Conservation (phyloP, 2,888 invertebrate genomes). For the Conus canariensis region DNA sequence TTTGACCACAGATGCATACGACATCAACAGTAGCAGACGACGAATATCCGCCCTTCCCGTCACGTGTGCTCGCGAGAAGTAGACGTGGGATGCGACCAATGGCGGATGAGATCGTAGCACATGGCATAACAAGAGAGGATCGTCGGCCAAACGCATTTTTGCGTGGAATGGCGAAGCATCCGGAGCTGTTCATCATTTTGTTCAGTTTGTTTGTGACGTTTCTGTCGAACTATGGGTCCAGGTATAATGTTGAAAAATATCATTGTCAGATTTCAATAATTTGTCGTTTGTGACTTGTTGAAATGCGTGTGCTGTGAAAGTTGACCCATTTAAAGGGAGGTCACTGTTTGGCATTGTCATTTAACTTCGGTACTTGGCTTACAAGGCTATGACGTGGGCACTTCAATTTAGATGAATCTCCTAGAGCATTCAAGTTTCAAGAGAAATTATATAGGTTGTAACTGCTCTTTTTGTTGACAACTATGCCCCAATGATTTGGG, state of each 20-base stretch:
- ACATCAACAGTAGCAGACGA: slow-evolving; percentile 33
- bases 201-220: slow-evolving; percentile 52
- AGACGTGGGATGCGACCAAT: slow-evolving; percentile 68
- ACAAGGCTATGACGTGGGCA: no score
- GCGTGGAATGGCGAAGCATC: slow-evolving; percentile 61
- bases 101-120: slow-evolving; percentile 60
- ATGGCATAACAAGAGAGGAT: slow-evolving; percentile 46
- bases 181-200: slow-evolving; percentile 54
- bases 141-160: slow-evolving; percentile 52
- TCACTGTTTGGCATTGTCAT: not conserved
- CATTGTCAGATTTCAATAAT: not conserved
- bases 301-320: not conserved
- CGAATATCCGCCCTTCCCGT: not conserved
- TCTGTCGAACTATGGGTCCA: slow-evolving; percentile 58
- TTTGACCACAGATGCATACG: no score
- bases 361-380: no score
- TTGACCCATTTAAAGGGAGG: slow-evolving; percentile 34
- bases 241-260: slow-evolving; percentile 44
- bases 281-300: not conserved
- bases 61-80: slow-evolving; percentile 46
- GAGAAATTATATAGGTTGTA: no score
- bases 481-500: no score
- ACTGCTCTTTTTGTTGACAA: no score
- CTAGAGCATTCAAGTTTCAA: no score
- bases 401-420: no score